Evolutionary conservation across 2,888 invertebrate genomes (phyloP), one percentile per base, ranked within the genome.

Genomic region (Lycophotia porphyrea): DNA sequence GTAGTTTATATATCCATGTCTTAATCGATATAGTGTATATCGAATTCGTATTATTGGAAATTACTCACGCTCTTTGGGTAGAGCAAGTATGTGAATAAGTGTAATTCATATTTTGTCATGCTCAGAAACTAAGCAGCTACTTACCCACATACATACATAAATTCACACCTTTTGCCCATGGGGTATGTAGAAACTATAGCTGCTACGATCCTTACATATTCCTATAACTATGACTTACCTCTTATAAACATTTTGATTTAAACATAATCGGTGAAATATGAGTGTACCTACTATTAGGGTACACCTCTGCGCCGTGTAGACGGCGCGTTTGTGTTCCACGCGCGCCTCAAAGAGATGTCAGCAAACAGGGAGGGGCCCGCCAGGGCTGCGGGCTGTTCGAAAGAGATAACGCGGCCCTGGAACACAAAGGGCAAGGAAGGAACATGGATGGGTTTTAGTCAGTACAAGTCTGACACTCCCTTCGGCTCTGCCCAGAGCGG

Each of bases 21-120:
- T 31, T 80, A 71, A 76, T 76, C 27, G 36, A 27, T 76, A 39
- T 5, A 15, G 11, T 34, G 27, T 44, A 55, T 55, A 47, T 47
- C 5, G 5, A 52, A 36, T 34, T 47, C 21, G 8, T 58, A 70
- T 58, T 42, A 36, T 39, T 75, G 47, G 36, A 76, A 60, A 49
- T 76, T 71, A 60, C 47, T 49, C 24, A 42, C n/a, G 31, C 21
- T 39, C 58, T 9, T 31, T n/a, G 3, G 1, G 9, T 39, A 18
- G n/a, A 13, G 24, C 31, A 42, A n/a, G 13, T 39, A 52, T 36
- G 36, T 21, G 24, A 21, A n/a, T 18, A 60, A 74, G 47, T 24
- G 0, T 13, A 1, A 31, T 68, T 39, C 18, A 31, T 5, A 21
- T 39, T 78, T 47, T 39, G 44, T 31, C 31, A 58, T 58, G 11